phyloP scores from a whole-genome alignment of 1,140 invertebrate species.

The Aporrectodea caliginosa region DNA sequence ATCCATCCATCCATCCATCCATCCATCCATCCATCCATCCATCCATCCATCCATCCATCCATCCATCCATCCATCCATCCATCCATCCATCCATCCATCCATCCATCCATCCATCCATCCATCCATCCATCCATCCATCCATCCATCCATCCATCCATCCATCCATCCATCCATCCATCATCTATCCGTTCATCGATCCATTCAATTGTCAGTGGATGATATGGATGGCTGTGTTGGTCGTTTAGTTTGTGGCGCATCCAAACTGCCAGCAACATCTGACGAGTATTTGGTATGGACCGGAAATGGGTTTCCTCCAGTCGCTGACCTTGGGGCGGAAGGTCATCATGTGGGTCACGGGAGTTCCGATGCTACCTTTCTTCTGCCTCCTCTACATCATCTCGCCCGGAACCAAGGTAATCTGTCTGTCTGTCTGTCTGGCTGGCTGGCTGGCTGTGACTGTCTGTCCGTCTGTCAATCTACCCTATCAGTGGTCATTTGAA shows the following conservation, averaged over 20 bases:
- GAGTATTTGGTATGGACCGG: slow-evolving; percentile 85
- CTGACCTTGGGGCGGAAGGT: slow-evolving; percentile 13
- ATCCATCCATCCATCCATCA: too few species aligned
- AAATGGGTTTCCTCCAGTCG: slow-evolving; percentile 31
- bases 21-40: too few species aligned
- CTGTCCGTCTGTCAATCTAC: neutral
- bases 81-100: too few species aligned
- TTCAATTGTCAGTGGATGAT: neutral
- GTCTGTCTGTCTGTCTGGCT: neutral
- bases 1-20: too few species aligned
- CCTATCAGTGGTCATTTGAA: too few species aligned
- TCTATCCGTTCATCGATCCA: too few species aligned
- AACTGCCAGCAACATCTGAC: slow-evolving; percentile 96
- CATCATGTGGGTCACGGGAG: neutral
- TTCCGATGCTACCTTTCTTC: slow-evolving; percentile 11
- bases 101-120: too few species aligned
- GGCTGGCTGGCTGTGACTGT: neutral
- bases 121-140: too few species aligned
- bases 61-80: too few species aligned
- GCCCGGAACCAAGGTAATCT: slow-evolving; percentile 5
- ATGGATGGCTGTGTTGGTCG: neutral
- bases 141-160: too few species aligned
- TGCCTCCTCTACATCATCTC: slow-evolving; percentile 12
- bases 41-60: too few species aligned
- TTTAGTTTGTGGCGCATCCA: slow-evolving; percentile 93